These are phyloP conservation scores for Osmerus eperlanus DNA, from an alignment of 2,113 vertebrate genomes.

Conservation along the genomic window DNA sequence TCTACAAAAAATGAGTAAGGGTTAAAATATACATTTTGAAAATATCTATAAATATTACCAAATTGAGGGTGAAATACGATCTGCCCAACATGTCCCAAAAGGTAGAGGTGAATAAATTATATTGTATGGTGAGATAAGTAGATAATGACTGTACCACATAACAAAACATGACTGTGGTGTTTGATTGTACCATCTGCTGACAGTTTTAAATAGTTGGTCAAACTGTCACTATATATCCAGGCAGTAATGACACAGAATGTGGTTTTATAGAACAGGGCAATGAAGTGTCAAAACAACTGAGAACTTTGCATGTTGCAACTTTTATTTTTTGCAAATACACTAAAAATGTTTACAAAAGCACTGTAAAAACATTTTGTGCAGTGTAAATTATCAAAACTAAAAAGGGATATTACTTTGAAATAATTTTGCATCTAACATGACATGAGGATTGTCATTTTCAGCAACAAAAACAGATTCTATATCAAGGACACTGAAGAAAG, in stretches of 20 bases:
- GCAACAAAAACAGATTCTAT: conserved; percentile 70
- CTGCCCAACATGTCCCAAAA: no score
- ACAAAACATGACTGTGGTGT: no score
- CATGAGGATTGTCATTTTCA: conserved; percentile 75
- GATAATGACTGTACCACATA: no score
- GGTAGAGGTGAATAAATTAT: no score
- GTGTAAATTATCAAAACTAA: conserved; percentile 81
- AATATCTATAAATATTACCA: no score
- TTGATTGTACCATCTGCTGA: no score
- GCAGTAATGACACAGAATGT: background rate
- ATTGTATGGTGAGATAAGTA: no score
- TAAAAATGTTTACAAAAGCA: conserved; percentile 83
- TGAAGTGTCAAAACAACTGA: background rate
- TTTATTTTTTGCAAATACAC: conserved; percentile 79
- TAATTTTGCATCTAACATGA: conserved; percentile 74
- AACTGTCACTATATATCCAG: background rate
- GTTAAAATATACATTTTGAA: no score
- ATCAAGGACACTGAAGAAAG: conserved; percentile 48
- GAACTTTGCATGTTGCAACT: conserved; percentile 57
- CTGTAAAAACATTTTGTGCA: conserved; percentile 79
- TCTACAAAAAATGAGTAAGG: no score
- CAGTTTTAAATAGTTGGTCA: no score
- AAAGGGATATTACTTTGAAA: conserved; percentile 67
- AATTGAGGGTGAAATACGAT: no score
- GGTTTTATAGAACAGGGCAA: conserved; percentile 9